phyloP scores from a whole-genome alignment of 2,113 vertebrate species.

The Catharus fuscescens region DNA sequence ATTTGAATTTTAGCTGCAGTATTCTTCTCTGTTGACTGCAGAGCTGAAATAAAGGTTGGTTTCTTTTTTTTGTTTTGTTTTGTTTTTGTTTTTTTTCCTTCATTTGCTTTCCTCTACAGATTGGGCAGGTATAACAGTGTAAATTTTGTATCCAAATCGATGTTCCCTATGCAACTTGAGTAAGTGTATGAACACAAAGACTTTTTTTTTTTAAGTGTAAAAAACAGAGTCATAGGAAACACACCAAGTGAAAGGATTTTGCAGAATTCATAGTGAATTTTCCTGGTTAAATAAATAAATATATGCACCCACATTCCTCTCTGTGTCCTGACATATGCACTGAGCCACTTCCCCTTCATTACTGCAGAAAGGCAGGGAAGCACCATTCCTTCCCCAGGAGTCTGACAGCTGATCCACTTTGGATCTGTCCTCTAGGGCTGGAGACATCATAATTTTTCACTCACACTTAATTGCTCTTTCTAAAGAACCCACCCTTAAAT shows the following conservation, averaged over 20 bases:
- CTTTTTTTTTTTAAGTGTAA: not conserved
- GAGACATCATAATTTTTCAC: not conserved
- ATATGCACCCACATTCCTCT: not conserved
- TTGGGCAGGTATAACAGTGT: not conserved
- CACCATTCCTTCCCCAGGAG: not conserved
- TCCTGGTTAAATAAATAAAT: not conserved
- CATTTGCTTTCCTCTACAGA: not conserved
- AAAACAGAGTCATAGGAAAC: not conserved
- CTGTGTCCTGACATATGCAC: fast-evolving
- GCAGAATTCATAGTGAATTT: not conserved
- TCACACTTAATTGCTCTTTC: not conserved
- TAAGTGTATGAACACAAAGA: not conserved
- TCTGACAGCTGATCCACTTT: not conserved
- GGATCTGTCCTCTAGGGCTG: not conserved
- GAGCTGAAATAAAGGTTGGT: not conserved
- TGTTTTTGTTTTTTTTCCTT: not conserved
- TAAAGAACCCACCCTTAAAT: not conserved
- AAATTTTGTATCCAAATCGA: not conserved
- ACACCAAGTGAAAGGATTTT: not conserved
- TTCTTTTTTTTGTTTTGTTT: not conserved
- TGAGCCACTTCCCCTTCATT: not conserved
- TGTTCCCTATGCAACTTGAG: not conserved
- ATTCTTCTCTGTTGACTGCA: not conserved
- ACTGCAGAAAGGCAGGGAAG: not conserved
- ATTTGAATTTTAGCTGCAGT: slow-evolving; percentile 70